phyloP scores from a whole-genome alignment of 1,140 invertebrate species.

The Trichonephila clavata region DNA sequence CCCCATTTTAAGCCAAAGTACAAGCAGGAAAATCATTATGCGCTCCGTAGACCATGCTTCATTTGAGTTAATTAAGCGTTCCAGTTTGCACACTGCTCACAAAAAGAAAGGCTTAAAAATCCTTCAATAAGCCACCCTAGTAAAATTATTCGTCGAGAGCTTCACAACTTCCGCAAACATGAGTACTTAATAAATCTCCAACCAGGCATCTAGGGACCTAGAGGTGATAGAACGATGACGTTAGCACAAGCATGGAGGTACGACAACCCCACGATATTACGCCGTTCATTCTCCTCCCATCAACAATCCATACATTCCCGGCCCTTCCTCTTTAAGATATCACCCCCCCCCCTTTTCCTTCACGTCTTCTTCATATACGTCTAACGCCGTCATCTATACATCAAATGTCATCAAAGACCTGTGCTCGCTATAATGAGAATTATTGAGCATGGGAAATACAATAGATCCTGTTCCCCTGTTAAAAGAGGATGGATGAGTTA shows the following conservation, averaged over 20 bases:
- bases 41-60: constrained; percentile 23
- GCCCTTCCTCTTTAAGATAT: background rate
- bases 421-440: constrained; percentile 65
- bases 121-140: background rate
- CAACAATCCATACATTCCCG: background rate
- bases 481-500: constrained; percentile 4
- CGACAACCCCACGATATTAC: constrained; percentile 11
- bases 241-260: constrained; percentile 25
- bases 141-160: constrained; percentile 1
- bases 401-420: constrained; percentile 62
- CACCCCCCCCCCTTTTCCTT: background rate
- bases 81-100: background rate
- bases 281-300: background rate
- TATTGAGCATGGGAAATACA: constrained; percentile 66
- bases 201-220: background rate
- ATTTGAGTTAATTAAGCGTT: constrained; percentile 36
- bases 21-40: constrained; percentile 37
- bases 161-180: constrained; percentile 37
- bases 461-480: constrained; percentile 17
- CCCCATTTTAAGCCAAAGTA: constrained; percentile 19
- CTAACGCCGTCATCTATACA: constrained; percentile 55
- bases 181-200: constrained; percentile 44
- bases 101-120: background rate
- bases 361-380: background rate
- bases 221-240: constrained; percentile 35